phyloP scores from a whole-genome alignment of 1,140 invertebrate genomes.

The Arion vulgaris region DNA sequence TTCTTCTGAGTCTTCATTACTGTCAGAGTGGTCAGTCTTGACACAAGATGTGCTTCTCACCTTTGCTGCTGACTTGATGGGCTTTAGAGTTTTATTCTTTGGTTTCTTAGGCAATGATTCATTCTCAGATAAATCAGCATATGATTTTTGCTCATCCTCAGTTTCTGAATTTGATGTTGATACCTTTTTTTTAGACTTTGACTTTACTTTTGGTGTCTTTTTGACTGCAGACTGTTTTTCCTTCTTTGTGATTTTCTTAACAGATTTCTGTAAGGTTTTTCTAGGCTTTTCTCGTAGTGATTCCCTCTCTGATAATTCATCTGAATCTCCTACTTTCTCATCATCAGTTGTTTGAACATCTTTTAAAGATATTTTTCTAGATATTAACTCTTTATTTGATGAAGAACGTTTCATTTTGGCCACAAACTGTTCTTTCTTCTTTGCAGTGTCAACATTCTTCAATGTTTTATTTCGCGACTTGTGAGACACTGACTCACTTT shows the following conservation, averaged over 20 bases:
- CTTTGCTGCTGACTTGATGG: not conserved
- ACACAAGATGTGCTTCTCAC: not conserved
- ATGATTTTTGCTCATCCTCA: not conserved
- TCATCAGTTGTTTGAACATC: not conserved
- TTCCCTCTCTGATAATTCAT: not conserved
- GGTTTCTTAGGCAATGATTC: not conserved
- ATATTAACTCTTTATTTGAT: not conserved
- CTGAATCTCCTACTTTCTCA: not conserved
- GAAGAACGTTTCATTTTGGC: not conserved
- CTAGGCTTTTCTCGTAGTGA: not conserved
- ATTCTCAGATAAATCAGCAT: not conserved
- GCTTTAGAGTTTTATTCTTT: not conserved
- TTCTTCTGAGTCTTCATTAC: not conserved
- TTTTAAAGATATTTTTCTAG: not conserved
- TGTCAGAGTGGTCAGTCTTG: not conserved
- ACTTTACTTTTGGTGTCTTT: not conserved
- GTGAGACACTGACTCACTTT: not conserved
- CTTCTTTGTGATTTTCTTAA: not conserved
- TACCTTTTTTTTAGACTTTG: not conserved
- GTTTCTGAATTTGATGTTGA: not conserved
- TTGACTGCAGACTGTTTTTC: not conserved
- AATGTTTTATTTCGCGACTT: not conserved
- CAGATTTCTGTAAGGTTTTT: not conserved
- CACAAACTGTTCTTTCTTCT: not conserved
- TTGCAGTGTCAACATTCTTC: not conserved